These are phyloP conservation scores for Blastobasis adustella DNA, from an alignment of 2,888 invertebrate genomes.

Conservation along the genomic window DNA sequence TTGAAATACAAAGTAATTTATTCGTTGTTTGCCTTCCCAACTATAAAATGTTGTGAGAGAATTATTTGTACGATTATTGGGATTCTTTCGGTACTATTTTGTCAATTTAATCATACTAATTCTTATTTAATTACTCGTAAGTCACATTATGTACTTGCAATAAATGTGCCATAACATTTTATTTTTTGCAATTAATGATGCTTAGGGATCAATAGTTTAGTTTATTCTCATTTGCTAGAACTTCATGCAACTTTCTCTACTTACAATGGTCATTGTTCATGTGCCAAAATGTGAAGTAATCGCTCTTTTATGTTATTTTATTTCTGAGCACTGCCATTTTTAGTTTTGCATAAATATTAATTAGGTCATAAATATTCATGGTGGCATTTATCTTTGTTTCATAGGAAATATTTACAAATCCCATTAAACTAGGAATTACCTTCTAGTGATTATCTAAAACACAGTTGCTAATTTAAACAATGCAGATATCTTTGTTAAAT, in stretches of 20 bases:
- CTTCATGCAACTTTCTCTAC: slow-evolving; percentile 13
- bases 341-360: neutral
- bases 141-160: no score
- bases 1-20: no score
- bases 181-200: no score
- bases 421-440: neutral
- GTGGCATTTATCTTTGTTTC: slow-evolving; percentile 30
- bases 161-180: no score
- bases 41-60: no score
- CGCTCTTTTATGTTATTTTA: slow-evolving; percentile 7
- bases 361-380: slow-evolving; percentile 15
- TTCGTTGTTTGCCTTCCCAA: no score
- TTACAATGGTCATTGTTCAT: slow-evolving; percentile 8
- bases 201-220: no score
- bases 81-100: no score
- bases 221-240: no score
- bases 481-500: slow-evolving; percentile 21
- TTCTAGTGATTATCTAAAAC: neutral
- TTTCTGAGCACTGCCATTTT: slow-evolving; percentile 30
- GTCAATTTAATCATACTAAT: no score
- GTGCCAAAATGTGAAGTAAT: slow-evolving; percentile 28
- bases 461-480: slow-evolving; percentile 9
- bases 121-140: no score
- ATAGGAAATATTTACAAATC: neutral
- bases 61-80: no score